A percentile compares a stretch with the other conserved stretches of the same genome.
Evolutionary conservation across 2,113 vertebrate species (phyloP).

Genomic region (Azemiops feae): DNA sequence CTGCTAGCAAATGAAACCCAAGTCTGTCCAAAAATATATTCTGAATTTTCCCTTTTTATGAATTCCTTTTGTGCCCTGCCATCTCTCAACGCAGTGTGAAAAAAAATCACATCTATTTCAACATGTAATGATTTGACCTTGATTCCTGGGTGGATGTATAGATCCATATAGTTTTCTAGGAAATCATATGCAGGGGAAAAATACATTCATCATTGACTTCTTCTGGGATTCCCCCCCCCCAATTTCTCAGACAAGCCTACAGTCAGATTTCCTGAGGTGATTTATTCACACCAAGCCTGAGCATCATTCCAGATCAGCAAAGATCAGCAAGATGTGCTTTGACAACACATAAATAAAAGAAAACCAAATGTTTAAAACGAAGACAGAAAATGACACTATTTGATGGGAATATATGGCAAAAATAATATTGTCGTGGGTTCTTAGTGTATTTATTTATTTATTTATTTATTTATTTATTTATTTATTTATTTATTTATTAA

Average conservation of each 20-base stretch:
- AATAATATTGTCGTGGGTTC: not conserved
- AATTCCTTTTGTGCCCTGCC: not conserved
- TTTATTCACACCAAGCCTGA: not conserved
- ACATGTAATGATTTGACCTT: not conserved
- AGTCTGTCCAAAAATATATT: not conserved
- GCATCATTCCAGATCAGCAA: not conserved
- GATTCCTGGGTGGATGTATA: not conserved
- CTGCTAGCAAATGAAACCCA: not conserved
- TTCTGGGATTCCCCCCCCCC: not conserved
- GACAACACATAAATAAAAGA: not conserved
- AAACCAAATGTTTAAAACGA: not conserved
- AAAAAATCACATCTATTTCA: not conserved
- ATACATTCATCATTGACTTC: not conserved
- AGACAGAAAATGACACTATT: not conserved
- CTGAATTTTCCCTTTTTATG: not conserved
- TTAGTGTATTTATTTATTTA: not conserved
- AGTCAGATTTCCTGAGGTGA: not conserved
- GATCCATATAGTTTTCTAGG: not conserved
- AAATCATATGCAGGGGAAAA: not conserved
- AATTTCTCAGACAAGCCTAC: not conserved
- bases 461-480: no score
- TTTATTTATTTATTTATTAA: no score
- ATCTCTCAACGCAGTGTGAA: not conserved
- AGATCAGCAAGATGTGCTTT: not conserved
- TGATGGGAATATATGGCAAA: not conserved